These are phyloP conservation scores for Sinhomidia bicolor DNA, from an alignment of 2,888 invertebrate species.

Conservation along the genomic window DNA sequence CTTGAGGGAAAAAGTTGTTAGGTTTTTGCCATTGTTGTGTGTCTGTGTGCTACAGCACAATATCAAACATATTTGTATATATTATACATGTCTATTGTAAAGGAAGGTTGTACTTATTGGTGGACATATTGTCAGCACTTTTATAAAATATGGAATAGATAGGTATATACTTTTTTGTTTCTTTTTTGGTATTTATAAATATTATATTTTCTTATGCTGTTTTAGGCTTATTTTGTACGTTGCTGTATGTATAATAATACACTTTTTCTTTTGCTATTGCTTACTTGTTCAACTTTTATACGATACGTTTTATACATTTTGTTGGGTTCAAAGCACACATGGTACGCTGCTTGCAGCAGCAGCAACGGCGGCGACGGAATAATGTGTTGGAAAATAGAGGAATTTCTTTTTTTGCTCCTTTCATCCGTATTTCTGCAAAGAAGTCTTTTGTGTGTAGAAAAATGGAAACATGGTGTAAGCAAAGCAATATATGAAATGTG, in stretches of 20 bases:
- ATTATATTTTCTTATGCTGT: too few relatives aligned
- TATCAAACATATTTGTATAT: background rate
- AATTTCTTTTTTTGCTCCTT: constrained; percentile 36
- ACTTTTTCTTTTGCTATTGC: constrained; percentile 1
- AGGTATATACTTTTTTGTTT: constrained; percentile 4
- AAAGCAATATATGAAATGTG: constrained; percentile 43
- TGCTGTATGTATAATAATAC: background rate
- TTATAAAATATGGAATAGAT: too few relatives aligned
- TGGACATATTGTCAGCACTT: too few relatives aligned
- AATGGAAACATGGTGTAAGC: constrained; percentile 27
- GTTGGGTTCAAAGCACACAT: constrained; percentile 12
- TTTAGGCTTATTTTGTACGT: background rate
- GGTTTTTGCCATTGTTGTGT: background rate
- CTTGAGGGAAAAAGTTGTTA: constrained; percentile 70
- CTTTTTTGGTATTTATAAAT: background rate
- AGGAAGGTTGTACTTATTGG: background rate
- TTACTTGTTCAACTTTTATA: constrained; percentile 1
- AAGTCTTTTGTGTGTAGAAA: constrained; percentile 1
- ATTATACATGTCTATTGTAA: background rate
- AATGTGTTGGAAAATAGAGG: constrained; percentile 61
- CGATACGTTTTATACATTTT: too few relatives aligned
- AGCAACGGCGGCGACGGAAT: constrained; percentile 29
- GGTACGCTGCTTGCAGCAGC: too few relatives aligned
- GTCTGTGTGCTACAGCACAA: background rate
- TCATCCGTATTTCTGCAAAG: background rate